Conservation (phyloP, 1,140 invertebrate species). For the Ridgeia piscesae region DNA sequence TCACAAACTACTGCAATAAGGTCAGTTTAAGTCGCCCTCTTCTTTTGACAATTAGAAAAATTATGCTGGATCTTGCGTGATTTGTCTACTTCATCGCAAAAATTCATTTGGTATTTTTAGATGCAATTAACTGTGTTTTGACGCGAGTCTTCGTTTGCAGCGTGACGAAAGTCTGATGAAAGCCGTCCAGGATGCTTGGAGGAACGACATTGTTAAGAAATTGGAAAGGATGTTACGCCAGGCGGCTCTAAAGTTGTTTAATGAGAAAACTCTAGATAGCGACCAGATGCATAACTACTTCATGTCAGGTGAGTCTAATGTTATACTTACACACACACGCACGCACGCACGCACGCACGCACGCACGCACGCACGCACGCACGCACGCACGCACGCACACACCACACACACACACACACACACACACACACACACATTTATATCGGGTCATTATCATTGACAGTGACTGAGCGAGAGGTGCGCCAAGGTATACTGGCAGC, state of each 20-base stretch:
- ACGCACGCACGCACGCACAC: no score
- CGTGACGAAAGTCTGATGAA: constrained; percentile 21
- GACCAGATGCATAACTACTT: constrained; percentile 82
- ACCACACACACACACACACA: no score
- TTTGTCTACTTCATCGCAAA: neutral
- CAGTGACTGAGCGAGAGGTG: constrained; percentile 32
- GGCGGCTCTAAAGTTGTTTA: constrained; percentile 81
- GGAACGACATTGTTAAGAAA: constrained; percentile 91
- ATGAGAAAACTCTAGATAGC: constrained; percentile 82
- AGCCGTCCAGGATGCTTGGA: constrained; percentile 67
- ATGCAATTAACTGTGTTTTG: neutral
- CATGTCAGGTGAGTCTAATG: constrained; percentile 83
- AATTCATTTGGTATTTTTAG: neutral
- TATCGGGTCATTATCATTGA: constrained; percentile 12
- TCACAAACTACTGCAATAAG: constrained; percentile 98
- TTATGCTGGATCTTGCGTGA: neutral
- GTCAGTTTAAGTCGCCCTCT: constrained; percentile 57
- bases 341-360: no score
- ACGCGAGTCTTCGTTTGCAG: constrained; percentile 2
- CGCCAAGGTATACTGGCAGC: constrained; percentile 24
- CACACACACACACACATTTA: no score
- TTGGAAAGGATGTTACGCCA: constrained; percentile 94
- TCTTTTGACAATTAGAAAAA: neutral
- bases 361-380: no score
- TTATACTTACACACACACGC: no score